These are phyloP conservation scores for Thaumatotibia leucotreta DNA, from an alignment of 1,140 invertebrate genomes.

Conservation along the genomic window DNA sequence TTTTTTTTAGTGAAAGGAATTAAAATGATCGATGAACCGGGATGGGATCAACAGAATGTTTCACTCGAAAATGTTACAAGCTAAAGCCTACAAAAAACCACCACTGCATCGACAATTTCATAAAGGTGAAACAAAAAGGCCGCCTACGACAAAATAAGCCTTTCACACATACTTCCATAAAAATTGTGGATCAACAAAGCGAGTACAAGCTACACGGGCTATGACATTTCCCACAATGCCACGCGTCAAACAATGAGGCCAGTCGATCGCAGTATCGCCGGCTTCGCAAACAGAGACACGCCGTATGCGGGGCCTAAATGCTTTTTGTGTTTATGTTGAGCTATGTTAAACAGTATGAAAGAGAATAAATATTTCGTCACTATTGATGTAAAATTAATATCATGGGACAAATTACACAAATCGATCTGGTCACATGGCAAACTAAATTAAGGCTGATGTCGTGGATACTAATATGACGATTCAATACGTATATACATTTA, in stretches of 20 bases:
- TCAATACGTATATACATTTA: too few relatives aligned
- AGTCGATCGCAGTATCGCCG: slow-evolving; percentile 59
- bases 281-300: slow-evolving; percentile 13
- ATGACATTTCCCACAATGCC: slow-evolving; percentile 60
- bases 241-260: slow-evolving; percentile 47
- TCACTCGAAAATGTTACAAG: too few relatives aligned
- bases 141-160: neutral
- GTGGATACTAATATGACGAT: too few relatives aligned
- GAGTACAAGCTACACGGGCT: slow-evolving; percentile 15
- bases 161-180: slow-evolving; percentile 3
- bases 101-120: neutral
- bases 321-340: neutral
- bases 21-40: too few relatives aligned
- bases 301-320: neutral
- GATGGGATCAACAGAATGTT: too few relatives aligned
- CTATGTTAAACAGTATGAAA: too few relatives aligned
- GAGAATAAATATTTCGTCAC: neutral
- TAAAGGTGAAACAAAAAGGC: neutral
- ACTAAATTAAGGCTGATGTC: too few relatives aligned
- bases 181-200: neutral
- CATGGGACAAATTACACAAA: too few relatives aligned
- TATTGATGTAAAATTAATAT: too few relatives aligned
- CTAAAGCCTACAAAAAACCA: too few relatives aligned
- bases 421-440: too few relatives aligned
- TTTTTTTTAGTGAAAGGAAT: too few relatives aligned